Evolutionary conservation across 2,113 vertebrate species (phyloP).

Genomic region (Ageneiosus marmoratus): DNA sequence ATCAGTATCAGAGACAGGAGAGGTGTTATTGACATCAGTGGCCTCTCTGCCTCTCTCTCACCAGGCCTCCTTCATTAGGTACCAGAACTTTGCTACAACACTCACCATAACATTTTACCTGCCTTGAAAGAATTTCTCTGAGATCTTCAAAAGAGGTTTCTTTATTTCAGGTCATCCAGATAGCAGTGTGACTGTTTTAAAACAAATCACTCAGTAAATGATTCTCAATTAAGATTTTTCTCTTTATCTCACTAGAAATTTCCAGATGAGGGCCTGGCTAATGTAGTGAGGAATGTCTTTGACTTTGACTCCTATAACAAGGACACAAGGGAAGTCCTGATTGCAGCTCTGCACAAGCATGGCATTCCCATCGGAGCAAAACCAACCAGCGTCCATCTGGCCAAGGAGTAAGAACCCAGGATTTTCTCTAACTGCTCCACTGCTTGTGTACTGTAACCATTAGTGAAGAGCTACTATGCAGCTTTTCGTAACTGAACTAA

Average conservation of each 20-base stretch:
- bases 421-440: slow-evolving; percentile 18
- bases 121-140: background rate
- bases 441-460: background rate
- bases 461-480: background rate
- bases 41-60: background rate
- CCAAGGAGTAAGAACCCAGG: slow-evolving; percentile 92
- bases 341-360: slow-evolving; percentile 86
- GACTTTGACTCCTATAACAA: slow-evolving; percentile 98
- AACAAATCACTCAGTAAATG: background rate
- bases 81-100: slow-evolving; percentile 7
- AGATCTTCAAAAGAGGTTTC: background rate
- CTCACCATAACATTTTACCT: background rate
- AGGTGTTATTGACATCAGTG: slow-evolving; percentile 29
- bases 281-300: slow-evolving; percentile 92
- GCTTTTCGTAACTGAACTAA: slow-evolving; percentile 2
- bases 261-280: slow-evolving; percentile 89
- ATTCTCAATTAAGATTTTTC: background rate
- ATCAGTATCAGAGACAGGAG: slow-evolving; percentile 23
- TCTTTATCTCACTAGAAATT: slow-evolving; percentile 80
- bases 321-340: slow-evolving; percentile 86
- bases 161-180: background rate
- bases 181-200: background rate
- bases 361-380: slow-evolving; percentile 95
- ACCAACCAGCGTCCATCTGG: slow-evolving; percentile 84
- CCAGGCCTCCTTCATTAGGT: slow-evolving; percentile 5